phyloP scores from a whole-genome alignment of 2,797 vertebrate species.

The Myripristis jacobus region DNA sequence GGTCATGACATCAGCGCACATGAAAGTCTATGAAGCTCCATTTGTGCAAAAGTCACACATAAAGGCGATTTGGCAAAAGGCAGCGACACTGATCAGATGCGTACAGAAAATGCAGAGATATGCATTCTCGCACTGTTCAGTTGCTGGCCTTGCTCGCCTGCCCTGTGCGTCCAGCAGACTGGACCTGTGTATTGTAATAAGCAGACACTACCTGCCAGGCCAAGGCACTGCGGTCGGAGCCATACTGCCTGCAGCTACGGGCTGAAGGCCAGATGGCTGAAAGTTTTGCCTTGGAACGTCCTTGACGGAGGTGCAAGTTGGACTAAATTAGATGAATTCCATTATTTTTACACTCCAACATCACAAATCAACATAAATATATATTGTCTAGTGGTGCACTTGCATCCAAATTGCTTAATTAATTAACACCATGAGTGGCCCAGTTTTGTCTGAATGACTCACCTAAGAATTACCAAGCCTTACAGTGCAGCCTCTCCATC shows the following conservation, averaged over 20 bases:
- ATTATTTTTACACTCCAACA: neutral
- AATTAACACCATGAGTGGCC: neutral
- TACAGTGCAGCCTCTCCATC: too few relatives aligned
- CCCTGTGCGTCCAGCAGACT: slow-evolving; percentile 8
- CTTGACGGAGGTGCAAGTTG: slow-evolving; percentile 20
- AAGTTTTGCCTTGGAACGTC: slow-evolving; percentile 24
- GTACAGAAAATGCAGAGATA: neutral
- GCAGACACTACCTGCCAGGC: slow-evolving; percentile 19
- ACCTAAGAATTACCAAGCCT: neutral
- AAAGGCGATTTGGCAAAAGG: slow-evolving; percentile 5
- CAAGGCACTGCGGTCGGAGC: neutral
- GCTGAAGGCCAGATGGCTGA: slow-evolving; percentile 45
- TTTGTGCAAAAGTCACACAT: slow-evolving; percentile 18
- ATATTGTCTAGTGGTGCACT: neutral
- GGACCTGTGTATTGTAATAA: neutral
- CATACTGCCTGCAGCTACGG: slow-evolving; percentile 29
- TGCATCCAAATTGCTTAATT: neutral
- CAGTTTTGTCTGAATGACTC: neutral
- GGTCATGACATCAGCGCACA: too few relatives aligned
- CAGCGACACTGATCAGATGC: slow-evolving; percentile 9
- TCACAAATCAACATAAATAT: slow-evolving; percentile 12
- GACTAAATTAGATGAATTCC: neutral
- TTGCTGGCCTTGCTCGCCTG: slow-evolving; percentile 12
- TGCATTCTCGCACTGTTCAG: neutral
- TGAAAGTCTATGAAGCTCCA: too few relatives aligned